Evolutionary conservation across 1,140 invertebrate genomes (phyloP), one percentile per base, ranked within the genome.

Genomic region (Kradibia gibbosae): DNA sequence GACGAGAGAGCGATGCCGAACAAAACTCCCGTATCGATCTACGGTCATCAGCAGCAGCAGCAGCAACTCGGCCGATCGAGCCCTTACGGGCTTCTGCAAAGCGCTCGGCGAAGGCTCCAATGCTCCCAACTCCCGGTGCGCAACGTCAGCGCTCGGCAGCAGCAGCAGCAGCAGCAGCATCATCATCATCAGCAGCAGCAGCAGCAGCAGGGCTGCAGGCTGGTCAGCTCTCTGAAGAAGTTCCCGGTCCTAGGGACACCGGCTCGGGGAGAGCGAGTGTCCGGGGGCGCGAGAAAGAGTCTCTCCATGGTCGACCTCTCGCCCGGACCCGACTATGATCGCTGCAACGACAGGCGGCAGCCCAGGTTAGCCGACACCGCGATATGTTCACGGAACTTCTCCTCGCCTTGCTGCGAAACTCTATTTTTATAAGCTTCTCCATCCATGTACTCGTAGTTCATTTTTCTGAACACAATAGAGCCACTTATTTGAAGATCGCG

Each of bases 241-340:
- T 67, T 67, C 34, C 62, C 62, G 20, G 62, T 71, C 22, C 13
- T 48, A 25, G 70, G 70, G 5, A 7, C 15, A 15, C 48, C 42
- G 34, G 42, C 4, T 15, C 36, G 15, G 0, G 0, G n/a, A n/a
- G 15, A 78, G 83, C 34, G 55, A 67, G 25, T 67, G 81, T 0
- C 82, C 86, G 3, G 36, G 34, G 70, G 0, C 83, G 15, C 70
- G 62, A 86, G 86, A 65, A 90, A 89, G 80, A 91, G 90, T 67
- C 36, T 89, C 10, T 91, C 90, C 15, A 86, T 91, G 86, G 86
- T 87, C 42, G 86, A 91, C 53, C 80, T 91, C 13, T 85, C 88
- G 0, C 85, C 73, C 13, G 36, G 48, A 25, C 17, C 3, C 45
- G 83, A 86, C 34, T 31, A 67, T 3, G 86, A 85, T 17, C 73